Conservation (phyloP, 2,113 vertebrate genomes). For the Petrocephalus zakoni region DNA sequence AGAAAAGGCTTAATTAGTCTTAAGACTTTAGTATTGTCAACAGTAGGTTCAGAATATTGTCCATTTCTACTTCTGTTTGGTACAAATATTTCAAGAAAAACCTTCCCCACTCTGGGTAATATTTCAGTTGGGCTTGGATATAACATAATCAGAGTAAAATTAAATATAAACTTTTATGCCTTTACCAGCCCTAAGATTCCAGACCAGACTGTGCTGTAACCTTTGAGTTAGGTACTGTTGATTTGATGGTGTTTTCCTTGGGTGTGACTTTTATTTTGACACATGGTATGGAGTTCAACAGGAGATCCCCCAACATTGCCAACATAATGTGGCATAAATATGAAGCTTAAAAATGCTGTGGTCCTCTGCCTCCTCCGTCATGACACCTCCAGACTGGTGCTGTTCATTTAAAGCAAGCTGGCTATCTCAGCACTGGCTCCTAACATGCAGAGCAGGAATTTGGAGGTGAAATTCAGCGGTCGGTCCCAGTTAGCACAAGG, state of each 20-base stretch:
- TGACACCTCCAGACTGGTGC: not conserved
- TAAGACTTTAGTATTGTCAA: not conserved
- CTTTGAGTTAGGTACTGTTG: not conserved
- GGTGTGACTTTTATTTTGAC: not conserved
- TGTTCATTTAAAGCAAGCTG: not conserved
- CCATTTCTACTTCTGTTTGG: not conserved
- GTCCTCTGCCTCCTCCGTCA: not conserved
- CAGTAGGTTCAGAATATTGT: not conserved
- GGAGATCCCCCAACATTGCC: not conserved
- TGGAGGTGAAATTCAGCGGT: not conserved
- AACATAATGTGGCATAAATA: not conserved
- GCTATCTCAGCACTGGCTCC: not conserved
- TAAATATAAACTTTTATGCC: not conserved
- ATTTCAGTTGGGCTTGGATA: not conserved
- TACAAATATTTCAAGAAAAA: not conserved
- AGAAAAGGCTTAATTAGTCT: not conserved
- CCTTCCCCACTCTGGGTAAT: not conserved
- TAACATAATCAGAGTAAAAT: not conserved
- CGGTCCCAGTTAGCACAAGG: not conserved
- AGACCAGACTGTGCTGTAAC: not conserved
- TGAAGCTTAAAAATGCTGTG: not conserved
- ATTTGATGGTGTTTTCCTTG: not conserved
- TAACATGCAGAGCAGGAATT: not conserved
- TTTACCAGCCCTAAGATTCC: not conserved
- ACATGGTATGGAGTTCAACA: not conserved